A percentile compares a stretch with the other conserved stretches of the same genome.
Conservation (phyloP, 2,888 invertebrate species). For the Hedya salicella region DNA sequence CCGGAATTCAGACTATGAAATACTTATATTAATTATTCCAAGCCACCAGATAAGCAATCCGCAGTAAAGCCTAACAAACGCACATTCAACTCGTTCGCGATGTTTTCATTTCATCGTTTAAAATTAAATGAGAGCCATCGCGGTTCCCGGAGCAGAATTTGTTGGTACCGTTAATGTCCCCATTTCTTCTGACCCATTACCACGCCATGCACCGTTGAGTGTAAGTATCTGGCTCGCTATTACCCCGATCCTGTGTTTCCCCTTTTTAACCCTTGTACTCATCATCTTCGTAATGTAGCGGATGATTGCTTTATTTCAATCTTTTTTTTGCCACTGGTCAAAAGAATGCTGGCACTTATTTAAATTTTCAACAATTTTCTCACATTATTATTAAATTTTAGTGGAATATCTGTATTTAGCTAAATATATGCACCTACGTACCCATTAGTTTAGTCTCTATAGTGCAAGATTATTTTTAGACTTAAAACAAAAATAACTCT, state of each 20-base stretch:
- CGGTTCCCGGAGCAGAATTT: conserved; percentile 20
- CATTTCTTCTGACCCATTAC: conserved; percentile 43
- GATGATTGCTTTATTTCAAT: conserved; percentile 27
- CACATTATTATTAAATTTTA: no score
- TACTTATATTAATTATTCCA: conserved; percentile 12
- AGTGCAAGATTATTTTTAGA: no score
- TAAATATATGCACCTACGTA: no score
- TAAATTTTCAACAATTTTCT: no score
- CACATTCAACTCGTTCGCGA: conserved; percentile 17
- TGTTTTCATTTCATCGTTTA: conserved; percentile 31
- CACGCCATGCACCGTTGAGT: conserved; percentile 39
- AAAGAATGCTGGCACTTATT: background rate
- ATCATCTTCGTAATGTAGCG: conserved; percentile 36
- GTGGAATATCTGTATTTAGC: no score
- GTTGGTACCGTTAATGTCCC: conserved; percentile 35
- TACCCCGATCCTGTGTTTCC: conserved; percentile 35
- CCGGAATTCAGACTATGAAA: background rate
- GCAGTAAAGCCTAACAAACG: conserved; percentile 6
- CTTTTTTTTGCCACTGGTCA: background rate
- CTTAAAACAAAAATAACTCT: no score
- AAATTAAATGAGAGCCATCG: conserved; percentile 37
- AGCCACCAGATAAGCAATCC: conserved; percentile 17
- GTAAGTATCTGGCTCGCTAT: conserved; percentile 33
- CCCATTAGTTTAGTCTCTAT: no score
- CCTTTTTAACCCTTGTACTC: conserved; percentile 28